phyloP scores from a whole-genome alignment of 64 coral and sea anemone species.

The Anthopleura sola region DNA sequence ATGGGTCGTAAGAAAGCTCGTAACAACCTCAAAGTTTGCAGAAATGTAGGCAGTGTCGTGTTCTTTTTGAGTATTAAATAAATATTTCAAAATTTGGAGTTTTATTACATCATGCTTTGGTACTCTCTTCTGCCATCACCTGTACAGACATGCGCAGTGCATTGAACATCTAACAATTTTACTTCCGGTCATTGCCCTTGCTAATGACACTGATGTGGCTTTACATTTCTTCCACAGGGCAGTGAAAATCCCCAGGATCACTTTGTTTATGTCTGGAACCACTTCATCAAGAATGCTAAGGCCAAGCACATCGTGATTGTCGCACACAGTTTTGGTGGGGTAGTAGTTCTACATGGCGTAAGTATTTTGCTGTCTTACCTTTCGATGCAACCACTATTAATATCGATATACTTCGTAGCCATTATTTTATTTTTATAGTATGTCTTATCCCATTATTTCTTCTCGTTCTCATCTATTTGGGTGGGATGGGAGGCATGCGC shows the following conservation, averaged over 20 bases:
- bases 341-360: not conserved
- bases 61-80: too few relatives aligned
- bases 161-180: not conserved
- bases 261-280: constrained; percentile 14
- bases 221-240: not conserved
- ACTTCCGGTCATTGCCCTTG: not conserved
- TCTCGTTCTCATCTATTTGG: too few relatives aligned
- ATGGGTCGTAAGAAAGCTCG: too few relatives aligned
- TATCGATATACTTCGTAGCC: too few relatives aligned
- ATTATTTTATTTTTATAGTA: too few relatives aligned
- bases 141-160: not conserved
- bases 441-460: too few relatives aligned
- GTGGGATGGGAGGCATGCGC: too few relatives aligned
- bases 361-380: not conserved
- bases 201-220: not conserved
- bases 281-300: not conserved
- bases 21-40: too few relatives aligned
- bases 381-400: too few relatives aligned
- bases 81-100: not conserved
- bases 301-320: constrained; percentile 9
- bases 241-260: constrained; percentile 4
- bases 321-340: constrained; percentile 14
- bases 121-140: not conserved
- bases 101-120: not conserved
- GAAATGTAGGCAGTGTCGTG: too few relatives aligned